Evolutionary conservation across 2,113 vertebrate genomes (phyloP).

Genomic region (Miniopterus natalensis): DNA sequence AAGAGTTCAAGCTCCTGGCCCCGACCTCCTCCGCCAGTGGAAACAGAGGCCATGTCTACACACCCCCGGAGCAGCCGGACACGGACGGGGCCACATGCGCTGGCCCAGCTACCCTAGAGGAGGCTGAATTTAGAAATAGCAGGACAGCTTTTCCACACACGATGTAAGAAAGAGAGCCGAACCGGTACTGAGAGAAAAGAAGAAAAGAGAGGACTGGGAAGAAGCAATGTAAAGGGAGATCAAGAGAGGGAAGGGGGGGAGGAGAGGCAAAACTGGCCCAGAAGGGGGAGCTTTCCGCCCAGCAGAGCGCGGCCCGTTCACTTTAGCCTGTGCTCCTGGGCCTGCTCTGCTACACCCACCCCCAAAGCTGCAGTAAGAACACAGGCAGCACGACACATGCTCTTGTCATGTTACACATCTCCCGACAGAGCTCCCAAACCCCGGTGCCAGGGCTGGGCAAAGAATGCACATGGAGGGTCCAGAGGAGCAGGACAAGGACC

Average conservation of each 20-base stretch:
- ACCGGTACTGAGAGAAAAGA: background rate
- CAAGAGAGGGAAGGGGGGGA: background rate
- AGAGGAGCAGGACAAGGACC: background rate
- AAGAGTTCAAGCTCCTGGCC: background rate
- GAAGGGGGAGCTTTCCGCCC: background rate
- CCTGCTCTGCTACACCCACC: background rate
- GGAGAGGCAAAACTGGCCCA: background rate
- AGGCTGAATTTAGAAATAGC: background rate
- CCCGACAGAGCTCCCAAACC: background rate
- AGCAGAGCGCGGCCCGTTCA: no score
- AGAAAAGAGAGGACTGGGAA: background rate
- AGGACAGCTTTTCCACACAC: background rate
- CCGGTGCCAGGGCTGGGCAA: background rate
- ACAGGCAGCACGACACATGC: no score
- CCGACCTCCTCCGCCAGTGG: background rate
- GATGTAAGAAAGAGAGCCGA: background rate
- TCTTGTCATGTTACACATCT: background rate
- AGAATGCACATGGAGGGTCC: background rate
- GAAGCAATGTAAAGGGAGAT: background rate
- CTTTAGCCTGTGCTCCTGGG: background rate
- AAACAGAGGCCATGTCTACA: background rate
- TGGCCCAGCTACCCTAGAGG: background rate
- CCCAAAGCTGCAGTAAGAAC: background rate
- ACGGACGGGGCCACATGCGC: fast-evolving
- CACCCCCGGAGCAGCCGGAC: background rate